Percentiles rank a stretch among this genome's conserved stretches.
Evolutionary conservation across 2,113 vertebrate species (phyloP).

Genomic region (Dryoscopus gambensis): DNA sequence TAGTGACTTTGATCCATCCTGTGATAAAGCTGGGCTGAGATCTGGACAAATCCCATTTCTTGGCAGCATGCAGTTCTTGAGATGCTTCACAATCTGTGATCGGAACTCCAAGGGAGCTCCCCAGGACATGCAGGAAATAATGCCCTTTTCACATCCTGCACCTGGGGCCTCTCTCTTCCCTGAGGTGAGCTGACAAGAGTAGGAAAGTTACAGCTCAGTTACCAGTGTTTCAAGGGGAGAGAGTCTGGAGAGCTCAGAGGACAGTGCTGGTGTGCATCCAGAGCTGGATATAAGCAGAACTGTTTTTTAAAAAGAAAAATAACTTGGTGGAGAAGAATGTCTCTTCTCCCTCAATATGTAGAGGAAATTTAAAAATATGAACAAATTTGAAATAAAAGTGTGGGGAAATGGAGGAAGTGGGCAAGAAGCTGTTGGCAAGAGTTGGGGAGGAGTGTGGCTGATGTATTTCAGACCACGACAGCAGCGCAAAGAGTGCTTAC

Average conservation of each 20-base stretch:
- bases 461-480: not conserved
- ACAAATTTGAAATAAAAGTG: not conserved
- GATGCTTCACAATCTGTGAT: not conserved
- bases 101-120: not conserved
- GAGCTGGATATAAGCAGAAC: not conserved
- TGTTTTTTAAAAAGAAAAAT: not conserved
- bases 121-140: not conserved
- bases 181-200: not conserved
- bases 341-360: not conserved
- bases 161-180: not conserved
- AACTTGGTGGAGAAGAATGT: not conserved
- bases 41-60: not conserved
- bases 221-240: not conserved
- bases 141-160: not conserved
- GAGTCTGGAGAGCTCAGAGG: not conserved
- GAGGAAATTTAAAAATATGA: not conserved
- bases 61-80: not conserved
- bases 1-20: not conserved
- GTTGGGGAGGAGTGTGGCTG: not conserved
- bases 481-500: not conserved
- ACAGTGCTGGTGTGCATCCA: not conserved
- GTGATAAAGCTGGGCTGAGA: not conserved
- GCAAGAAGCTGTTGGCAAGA: not conserved
- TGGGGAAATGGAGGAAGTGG: not conserved
- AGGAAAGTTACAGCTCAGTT: not conserved